Base-by-base conservation (phyloP, 2,888 invertebrate genomes). In the Sinelater perroti region DNA sequence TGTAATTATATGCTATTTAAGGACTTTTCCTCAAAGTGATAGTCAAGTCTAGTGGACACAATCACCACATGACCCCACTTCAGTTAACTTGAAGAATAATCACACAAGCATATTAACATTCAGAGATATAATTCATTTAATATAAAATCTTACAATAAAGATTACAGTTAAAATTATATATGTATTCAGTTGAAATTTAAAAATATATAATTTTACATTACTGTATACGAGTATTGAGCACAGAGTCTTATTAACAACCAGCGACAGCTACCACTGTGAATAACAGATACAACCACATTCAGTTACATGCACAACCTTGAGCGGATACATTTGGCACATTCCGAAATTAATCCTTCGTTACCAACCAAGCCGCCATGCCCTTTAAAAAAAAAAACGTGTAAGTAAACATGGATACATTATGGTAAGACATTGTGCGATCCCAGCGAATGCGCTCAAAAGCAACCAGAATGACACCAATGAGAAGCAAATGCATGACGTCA, bases 161-260 rank as follows among this genome's bases (percentile, higher is more conserved):
- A 46, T 38, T 60, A 55, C 55, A 60, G 35, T 55, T 49, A 58
- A 47, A 56, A 40, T 52, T 45, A 35, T 17, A 26, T 59, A 47
- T 30, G 36, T 49, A 47, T 28, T 36, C 45, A 59, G 44, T 59
- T 38, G 44, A 60, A 46, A 38, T 58, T 53, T 31, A 47, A 58
- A 58, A 60, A 60, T 60, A 60, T 60, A 60, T 57, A 44, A 57
- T 36, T 56, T 60, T 60, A 56, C 60, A 46, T 54, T 60, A 60
- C 42, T 49, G 51, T 59, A 44, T 50, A 54, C 36, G 59, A 59
- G 51, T 60, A 60, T 60, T 60, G 60, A 60, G 60, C 60, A 60
- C 51, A 51, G 38, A 50, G 45, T 50, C 45, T 26, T 44, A 53
- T 50, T 35, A 55, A 60, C 55, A 60, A 55, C 51, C 60, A 56